Evolutionary conservation across 2,888 invertebrate genomes (phyloP), one percentile per base, ranked within the genome.

Genomic region (Mimas tiliae): DNA sequence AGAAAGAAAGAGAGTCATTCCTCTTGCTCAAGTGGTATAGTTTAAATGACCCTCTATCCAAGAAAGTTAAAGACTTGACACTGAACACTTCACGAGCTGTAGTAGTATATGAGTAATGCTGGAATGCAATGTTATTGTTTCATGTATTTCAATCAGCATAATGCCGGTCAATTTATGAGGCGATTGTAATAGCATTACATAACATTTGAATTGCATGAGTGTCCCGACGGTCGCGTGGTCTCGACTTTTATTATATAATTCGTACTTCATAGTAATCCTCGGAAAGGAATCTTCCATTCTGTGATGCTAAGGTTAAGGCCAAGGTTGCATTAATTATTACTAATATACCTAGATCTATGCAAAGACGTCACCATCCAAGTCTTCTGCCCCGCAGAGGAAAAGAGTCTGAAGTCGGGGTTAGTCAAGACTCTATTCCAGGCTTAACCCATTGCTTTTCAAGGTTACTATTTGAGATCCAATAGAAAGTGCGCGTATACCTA

Each of bases 251-350:
- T 79, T 79, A 80, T 75, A 78, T 80, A 78, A 79, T 77, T 70
- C 74, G 76, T 72, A 71, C 72, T 74, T 68, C 69, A 74, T 65
- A 74, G 71, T 76, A 72, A 78, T 72, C 69, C 72, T 68, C 68
- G 68, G 72, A 71, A 77, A 74, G 86, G 81, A 84, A 85, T 83
- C 75, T 85, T 86, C 85, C 83, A 78, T 74, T 79, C 67, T 64
- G 69, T 66, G 63, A 71, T 63, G 66, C 72, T 70, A 70, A 71
- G 69, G 69, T 69, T 71, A 69, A 72, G 11, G 38, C 72, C 74
- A 76, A 72, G 75, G 75, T 66, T 66, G 53, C 53, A 64, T 68
- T 69, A 33, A 68, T 52, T 68, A 68, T 63, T 27, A 3, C 27
- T 27, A 27, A 3, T 27, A 27, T 27, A 27, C 1, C 4, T 27